Evolutionary conservation across 2,888 invertebrate species (phyloP), one percentile per base, ranked within the genome.

Genomic region (Conchocele bisecta): DNA sequence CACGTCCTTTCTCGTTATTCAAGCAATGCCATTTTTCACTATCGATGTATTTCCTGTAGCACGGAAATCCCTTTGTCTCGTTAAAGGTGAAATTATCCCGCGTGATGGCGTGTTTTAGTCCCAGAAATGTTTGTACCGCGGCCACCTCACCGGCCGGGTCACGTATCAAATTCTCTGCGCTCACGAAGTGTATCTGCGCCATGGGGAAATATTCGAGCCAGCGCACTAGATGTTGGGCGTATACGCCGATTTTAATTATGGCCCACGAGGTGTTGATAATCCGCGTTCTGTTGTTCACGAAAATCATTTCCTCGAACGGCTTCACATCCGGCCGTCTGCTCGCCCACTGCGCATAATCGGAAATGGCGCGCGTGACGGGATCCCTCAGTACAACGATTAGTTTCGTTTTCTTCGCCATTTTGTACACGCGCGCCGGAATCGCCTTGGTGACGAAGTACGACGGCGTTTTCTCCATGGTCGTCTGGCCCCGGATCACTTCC

Each of bases 401-500:
- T 88, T 95, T 96, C 53, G 95, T 95, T 51, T 94, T 93, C 1
- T 95, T 94, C 88, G 96, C 96, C 97, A 97, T 97, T 76, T 95
- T 94, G 85, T 94, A 94, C 7, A 97, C 95, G 48, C 96, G 92
- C 73, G 93, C 93, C 0, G 97, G 96, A 7, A 96, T 97, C 68
- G 96, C 95, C 79, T 94, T 93, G 2, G 97, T 97, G 69, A 97
- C 95, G 93, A 97, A 97, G 89, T 98, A 98, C 39, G 96, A 96
- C 0, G 97, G 97, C 0, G 97, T 96, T 91, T 98, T 98, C 91
- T 98, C 98, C 94, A 98, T 96, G 7, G 97, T 97, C 68, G 97
- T 93, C 91, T 97, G 97, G 0, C 95, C 95, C 84, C 95, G 94
- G 50, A 95, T 92, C 1, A 96, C 96, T 5, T 95, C 94, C 0